A percentile compares a stretch with the other conserved stretches of the same genome.
Evolutionary conservation across 2,113 vertebrate genomes (phyloP).

Genomic region (Ammodytes dubius): DNA sequence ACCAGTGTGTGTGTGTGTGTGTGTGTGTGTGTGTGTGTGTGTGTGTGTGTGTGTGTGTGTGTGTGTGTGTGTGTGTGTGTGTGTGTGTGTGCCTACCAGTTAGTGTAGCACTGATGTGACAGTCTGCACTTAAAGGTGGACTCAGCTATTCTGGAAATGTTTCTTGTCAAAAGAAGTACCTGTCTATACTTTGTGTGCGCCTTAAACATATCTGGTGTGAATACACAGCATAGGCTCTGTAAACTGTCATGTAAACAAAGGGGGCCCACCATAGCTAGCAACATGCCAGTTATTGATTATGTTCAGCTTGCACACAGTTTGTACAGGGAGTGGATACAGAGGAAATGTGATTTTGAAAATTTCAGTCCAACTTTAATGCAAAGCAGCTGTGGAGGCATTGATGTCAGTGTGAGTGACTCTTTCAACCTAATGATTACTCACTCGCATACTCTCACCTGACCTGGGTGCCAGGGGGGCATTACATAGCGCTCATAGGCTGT

Average conservation of each 20-base stretch:
- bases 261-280: no score
- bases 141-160: no score
- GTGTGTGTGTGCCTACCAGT: background rate
- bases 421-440: slow-evolving; percentile 55
- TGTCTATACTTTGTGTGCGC: no score
- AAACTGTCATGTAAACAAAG: no score
- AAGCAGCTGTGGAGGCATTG: slow-evolving; percentile 17
- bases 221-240: no score
- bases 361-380: background rate
- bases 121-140: slow-evolving; percentile 26
- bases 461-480: slow-evolving; percentile 36
- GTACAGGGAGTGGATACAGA: no score
- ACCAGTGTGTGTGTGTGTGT: slow-evolving; percentile 22
- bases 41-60: background rate
- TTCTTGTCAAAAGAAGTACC: no score
- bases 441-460: slow-evolving; percentile 47
- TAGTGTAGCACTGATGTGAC: slow-evolving; percentile 41
- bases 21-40: background rate
- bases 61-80: slow-evolving; percentile 19
- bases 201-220: no score
- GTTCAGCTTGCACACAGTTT: no score
- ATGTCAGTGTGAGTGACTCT: slow-evolving; percentile 52
- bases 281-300: no score
- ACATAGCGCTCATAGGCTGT: slow-evolving; percentile 50
- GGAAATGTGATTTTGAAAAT: no score